phyloP scores from a whole-genome alignment of 2,888 invertebrate genomes.

The Adineta ricciae region DNA sequence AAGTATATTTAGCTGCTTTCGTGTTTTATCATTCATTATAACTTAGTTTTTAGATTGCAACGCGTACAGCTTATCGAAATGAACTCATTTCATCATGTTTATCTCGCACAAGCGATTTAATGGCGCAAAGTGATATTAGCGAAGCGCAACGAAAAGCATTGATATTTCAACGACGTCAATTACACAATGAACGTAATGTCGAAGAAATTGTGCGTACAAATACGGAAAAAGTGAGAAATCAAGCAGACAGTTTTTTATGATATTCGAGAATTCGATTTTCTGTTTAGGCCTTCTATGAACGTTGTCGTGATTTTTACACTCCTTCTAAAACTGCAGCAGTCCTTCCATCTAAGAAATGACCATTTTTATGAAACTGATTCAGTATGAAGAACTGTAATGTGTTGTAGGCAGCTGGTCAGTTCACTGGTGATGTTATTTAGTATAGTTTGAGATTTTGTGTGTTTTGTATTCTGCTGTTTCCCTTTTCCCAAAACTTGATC shows the following conservation, averaged over 20 bases:
- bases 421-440: background rate
- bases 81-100: background rate
- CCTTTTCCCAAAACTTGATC: background rate
- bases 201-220: background rate
- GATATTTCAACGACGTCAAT: slow-evolving; percentile 8
- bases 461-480: background rate
- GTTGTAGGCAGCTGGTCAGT: background rate
- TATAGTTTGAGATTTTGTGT: background rate
- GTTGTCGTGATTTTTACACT: background rate
- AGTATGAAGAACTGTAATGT: background rate
- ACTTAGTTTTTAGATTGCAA: background rate
- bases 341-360: background rate
- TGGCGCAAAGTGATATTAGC: background rate
- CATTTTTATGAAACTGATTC: background rate
- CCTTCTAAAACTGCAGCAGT: background rate
- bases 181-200: background rate
- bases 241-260: background rate
- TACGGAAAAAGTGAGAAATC: background rate
- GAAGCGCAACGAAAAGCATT: background rate
- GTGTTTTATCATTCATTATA: background rate
- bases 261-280: background rate
- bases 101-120: background rate
- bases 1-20: background rate
- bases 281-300: slow-evolving; percentile 8
- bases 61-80: background rate